Percentiles rank a stretch among this genome's conserved stretches.
Evolutionary conservation across 92 coral and sea anemone species (phyloP).

Genomic region (Meandrina meandrites): DNA sequence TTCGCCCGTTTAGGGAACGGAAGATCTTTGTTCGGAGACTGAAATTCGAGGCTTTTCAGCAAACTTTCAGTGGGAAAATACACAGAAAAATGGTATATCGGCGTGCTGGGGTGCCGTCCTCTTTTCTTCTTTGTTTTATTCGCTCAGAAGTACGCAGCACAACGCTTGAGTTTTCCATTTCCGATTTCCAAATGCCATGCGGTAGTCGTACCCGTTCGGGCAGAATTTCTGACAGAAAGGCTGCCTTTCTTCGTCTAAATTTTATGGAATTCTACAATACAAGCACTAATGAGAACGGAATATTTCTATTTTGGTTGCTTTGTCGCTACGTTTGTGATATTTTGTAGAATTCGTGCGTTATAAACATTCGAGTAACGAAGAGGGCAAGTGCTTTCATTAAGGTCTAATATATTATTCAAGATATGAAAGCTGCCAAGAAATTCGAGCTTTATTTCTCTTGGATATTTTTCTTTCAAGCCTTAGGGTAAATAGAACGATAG

Average conservation of each 20-base stretch:
- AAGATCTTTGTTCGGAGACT: background rate
- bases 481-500: conserved; percentile 50
- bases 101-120: background rate
- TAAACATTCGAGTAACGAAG: conserved; percentile 42
- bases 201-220: conserved; percentile 52
- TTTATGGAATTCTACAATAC: background rate
- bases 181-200: conserved; percentile 50
- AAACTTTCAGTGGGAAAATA: background rate
- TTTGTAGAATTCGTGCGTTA: conserved; percentile 30
- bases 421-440: conserved; percentile 87
- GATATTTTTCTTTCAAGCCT: conserved; percentile 55
- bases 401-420: conserved; percentile 92
- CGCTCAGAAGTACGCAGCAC: conserved; percentile 3
- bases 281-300: background rate
- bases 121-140: background rate
- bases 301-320: background rate
- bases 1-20: background rate
- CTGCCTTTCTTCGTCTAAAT: conserved; percentile 7
- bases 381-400: conserved; percentile 38
- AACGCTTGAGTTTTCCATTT: conserved; percentile 34
- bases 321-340: background rate
- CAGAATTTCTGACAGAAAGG: conserved; percentile 29
- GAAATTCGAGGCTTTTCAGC: background rate
- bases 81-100: background rate
- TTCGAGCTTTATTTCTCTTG: conserved; percentile 68